Evolutionary conservation across 1,140 invertebrate genomes (phyloP).

Genomic region (Tetraneura akinire): DNA sequence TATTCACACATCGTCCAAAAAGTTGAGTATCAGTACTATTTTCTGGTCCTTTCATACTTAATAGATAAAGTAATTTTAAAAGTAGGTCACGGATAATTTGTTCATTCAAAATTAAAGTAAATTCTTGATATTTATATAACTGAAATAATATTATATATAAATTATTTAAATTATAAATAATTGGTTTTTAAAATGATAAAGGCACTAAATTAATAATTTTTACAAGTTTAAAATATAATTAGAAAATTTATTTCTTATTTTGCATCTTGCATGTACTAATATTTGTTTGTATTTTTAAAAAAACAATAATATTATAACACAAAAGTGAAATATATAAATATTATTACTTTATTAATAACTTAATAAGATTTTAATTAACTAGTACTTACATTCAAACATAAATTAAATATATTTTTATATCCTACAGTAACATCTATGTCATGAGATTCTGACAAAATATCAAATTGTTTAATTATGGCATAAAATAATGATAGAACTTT

Average conservation of each 20-base stretch:
- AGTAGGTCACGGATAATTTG: constrained; percentile 43
- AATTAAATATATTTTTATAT: constrained; percentile 45
- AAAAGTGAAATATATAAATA: no score
- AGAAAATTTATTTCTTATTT: no score
- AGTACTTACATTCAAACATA: constrained; percentile 38
- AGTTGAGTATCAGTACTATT: constrained; percentile 51
- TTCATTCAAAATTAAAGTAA: constrained; percentile 42
- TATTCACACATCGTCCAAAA: constrained; percentile 56
- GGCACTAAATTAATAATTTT: no score
- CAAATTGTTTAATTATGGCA: constrained; percentile 46
- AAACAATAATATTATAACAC: no score
- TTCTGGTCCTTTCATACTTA: constrained; percentile 40
- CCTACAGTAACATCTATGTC: constrained; percentile 44
- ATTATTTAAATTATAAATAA: neutral
- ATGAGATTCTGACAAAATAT: constrained; percentile 46
- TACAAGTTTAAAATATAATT: neutral
- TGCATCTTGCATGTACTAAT: no score
- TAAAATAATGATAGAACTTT: constrained; percentile 44
- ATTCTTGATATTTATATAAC: constrained; percentile 48
- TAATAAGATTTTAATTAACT: neutral
- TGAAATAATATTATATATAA: constrained; percentile 5
- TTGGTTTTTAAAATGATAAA: no score
- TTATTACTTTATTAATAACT: no score
- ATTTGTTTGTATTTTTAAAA: no score
- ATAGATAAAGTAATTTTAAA: constrained; percentile 25